Percentiles rank a stretch among this genome's conserved stretches.
Evolutionary conservation across 2,797 vertebrate species (phyloP).

Genomic region (Carduelis carduelis): DNA sequence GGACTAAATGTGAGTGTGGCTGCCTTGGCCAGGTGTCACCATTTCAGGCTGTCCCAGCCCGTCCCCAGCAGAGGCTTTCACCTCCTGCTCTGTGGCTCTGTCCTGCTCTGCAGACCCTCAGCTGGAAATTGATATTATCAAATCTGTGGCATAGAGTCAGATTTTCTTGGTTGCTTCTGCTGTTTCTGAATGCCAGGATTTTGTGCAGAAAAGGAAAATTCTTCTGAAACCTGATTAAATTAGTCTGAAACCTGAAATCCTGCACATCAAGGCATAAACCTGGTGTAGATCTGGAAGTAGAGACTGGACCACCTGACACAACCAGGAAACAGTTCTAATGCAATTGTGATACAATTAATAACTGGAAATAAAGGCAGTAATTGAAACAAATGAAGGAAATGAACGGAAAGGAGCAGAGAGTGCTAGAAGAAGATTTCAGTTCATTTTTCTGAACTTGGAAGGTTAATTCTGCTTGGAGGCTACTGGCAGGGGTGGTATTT

Average conservation of each 20-base stretch:
- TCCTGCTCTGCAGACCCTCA: neutral
- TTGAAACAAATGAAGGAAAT: neutral
- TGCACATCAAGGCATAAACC: neutral
- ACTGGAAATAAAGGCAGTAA: neutral
- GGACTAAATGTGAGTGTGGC: neutral
- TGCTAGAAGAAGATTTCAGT: neutral
- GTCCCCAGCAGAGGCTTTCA: neutral
- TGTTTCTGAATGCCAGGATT: neutral
- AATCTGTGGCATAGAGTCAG: rapidly evolving
- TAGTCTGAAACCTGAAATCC: neutral
- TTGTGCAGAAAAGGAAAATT: neutral
- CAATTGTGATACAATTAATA: neutral
- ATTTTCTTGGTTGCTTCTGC: neutral
- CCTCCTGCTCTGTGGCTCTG: neutral
- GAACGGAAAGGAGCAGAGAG: neutral
- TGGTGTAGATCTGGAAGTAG: neutral
- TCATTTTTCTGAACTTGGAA: neutral
- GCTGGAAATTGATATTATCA: rapidly evolving
- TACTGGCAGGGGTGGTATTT: neutral
- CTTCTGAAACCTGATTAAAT: neutral
- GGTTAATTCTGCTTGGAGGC: neutral
- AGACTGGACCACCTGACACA: neutral
- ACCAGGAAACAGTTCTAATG: neutral
- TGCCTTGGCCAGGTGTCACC: rapidly evolving
- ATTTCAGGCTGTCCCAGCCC: neutral